Percentiles rank a stretch among this genome's conserved stretches.
These are phyloP conservation scores for Cossypha dichroa DNA, from an alignment of 2,797 vertebrate species.

Conservation along the genomic window DNA sequence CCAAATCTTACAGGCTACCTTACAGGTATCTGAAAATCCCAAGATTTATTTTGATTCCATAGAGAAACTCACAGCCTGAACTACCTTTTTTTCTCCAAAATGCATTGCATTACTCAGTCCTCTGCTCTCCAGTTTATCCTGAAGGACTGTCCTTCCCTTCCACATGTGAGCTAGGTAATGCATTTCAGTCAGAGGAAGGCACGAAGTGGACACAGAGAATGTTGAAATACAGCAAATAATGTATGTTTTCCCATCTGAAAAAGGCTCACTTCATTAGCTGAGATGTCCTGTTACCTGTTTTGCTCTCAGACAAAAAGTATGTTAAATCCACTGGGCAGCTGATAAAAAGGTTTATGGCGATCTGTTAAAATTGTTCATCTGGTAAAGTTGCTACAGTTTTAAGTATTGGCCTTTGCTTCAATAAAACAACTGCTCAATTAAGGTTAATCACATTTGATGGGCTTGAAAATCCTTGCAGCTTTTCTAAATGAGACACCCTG, in stretches of 20 bases:
- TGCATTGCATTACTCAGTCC: not conserved
- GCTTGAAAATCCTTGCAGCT: not conserved
- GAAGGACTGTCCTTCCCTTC: not conserved
- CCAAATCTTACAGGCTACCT: not conserved
- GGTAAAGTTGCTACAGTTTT: not conserved
- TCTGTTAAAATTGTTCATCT: conserved; percentile 13
- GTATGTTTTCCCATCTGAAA: not conserved
- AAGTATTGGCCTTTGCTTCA: not conserved
- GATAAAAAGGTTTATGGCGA: not conserved
- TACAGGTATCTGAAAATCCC: not conserved
- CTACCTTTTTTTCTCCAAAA: conserved; percentile 2
- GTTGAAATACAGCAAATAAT: not conserved
- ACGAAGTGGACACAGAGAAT: not conserved
- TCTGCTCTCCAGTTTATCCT: not conserved
- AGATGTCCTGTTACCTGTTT: not conserved
- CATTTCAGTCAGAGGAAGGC: not conserved
- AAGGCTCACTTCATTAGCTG: not conserved
- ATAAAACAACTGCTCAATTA: not conserved
- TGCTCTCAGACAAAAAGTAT: not conserved
- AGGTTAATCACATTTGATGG: not conserved
- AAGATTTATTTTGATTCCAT: not conserved
- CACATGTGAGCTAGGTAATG: not conserved
- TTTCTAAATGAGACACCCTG: not conserved
- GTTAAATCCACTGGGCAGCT: not conserved
- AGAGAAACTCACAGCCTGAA: not conserved